A percentile compares a stretch with the other conserved stretches of the same genome.
These are phyloP conservation scores for Ligdia adustata DNA, from an alignment of 2,888 invertebrate genomes.

Conservation along the genomic window DNA sequence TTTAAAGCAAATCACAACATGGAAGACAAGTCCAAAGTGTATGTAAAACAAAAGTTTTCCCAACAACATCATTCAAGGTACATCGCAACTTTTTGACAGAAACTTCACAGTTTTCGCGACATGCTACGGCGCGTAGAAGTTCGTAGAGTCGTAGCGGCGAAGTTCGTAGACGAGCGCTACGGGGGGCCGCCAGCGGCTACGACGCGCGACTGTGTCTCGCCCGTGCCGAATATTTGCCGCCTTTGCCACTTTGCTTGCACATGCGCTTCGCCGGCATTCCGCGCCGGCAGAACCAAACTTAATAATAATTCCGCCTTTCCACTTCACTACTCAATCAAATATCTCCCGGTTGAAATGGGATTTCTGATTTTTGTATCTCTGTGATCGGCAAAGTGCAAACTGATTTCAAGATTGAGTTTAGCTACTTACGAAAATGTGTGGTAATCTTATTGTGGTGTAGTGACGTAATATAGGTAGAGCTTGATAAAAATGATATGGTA, in stretches of 20 bases:
- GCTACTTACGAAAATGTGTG: not conserved
- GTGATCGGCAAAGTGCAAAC: slow-evolving; percentile 16
- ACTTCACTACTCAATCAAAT: slow-evolving; percentile 48
- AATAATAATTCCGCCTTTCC: slow-evolving; percentile 49
- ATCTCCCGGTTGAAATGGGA: slow-evolving; percentile 34
- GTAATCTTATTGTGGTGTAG: too few species aligned
- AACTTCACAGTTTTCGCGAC: slow-evolving; percentile 61
- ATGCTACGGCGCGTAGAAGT: slow-evolving; percentile 51
- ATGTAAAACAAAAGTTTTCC: slow-evolving; percentile 79
- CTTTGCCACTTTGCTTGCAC: slow-evolving; percentile 60
- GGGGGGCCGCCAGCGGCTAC: slow-evolving; percentile 50
- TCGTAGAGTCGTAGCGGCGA: slow-evolving; percentile 55
- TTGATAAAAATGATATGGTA: too few species aligned
- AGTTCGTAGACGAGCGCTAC: slow-evolving; percentile 63
- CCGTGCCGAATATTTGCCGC: slow-evolving; percentile 41
- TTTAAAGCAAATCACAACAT: slow-evolving; percentile 81
- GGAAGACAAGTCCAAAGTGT: slow-evolving; percentile 82
- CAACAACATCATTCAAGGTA: slow-evolving; percentile 79
- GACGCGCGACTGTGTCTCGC: slow-evolving; percentile 60
- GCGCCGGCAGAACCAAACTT: slow-evolving; percentile 48
- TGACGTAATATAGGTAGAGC: too few species aligned
- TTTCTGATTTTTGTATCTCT: slow-evolving; percentile 36
- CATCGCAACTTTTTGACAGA: slow-evolving; percentile 61
- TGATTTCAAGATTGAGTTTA: slow-evolving; percentile 1
- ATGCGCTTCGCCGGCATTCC: slow-evolving; percentile 59